Evolutionary conservation across 2,888 invertebrate genomes (phyloP).

Genomic region (Barypeithes pellucidus): DNA sequence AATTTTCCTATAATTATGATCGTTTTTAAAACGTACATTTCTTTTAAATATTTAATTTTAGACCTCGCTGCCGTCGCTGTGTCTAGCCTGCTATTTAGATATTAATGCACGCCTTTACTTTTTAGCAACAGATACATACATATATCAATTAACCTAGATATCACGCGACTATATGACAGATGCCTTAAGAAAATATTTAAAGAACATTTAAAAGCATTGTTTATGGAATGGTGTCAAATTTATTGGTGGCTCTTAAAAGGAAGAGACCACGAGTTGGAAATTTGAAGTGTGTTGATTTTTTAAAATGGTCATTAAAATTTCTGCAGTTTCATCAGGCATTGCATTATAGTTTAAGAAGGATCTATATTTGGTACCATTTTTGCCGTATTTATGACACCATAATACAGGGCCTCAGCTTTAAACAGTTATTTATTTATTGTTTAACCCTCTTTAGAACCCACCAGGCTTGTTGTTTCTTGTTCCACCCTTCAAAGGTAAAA

Average conservation of each 20-base stretch:
- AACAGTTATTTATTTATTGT: too few species aligned
- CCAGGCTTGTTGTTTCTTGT: too few species aligned
- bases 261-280: too few species aligned
- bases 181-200: background rate
- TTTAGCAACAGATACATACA: background rate
- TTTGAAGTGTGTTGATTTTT: too few species aligned
- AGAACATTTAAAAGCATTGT: background rate
- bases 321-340: too few species aligned
- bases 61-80: constrained; percentile 5
- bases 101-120: constrained; percentile 23
- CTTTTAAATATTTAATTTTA: constrained; percentile 17
- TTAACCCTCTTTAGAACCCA: too few species aligned
- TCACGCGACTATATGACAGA: background rate
- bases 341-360: too few species aligned
- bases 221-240: background rate
- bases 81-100: constrained; percentile 2
- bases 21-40: constrained; percentile 20
- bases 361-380: too few species aligned
- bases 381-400: too few species aligned
- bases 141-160: constrained; percentile 25
- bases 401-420: too few species aligned
- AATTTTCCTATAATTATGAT: constrained; percentile 23
- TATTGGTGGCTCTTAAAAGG: background rate
- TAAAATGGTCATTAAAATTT: too few species aligned
- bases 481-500: too few species aligned